Conservation (phyloP, 2,888 invertebrate genomes). For the Eristalinus aeneus region DNA sequence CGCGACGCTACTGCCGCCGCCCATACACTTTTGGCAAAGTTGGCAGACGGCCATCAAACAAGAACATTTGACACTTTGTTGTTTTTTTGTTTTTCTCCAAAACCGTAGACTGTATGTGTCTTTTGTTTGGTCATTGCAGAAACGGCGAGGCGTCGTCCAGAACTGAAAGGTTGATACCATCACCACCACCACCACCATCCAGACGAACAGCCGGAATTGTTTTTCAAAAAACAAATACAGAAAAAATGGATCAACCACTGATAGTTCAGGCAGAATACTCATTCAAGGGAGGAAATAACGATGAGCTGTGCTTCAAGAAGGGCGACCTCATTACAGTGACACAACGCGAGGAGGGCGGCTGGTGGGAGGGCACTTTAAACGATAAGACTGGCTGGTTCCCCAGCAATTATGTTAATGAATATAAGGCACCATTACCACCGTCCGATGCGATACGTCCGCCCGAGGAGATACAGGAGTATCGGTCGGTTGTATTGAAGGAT, state of each 20-base stretch:
- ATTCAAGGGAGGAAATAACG: constrained; percentile 98
- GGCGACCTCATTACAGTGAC: constrained; percentile 98
- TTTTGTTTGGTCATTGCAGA: constrained; percentile 29
- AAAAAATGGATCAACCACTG: constrained; percentile 79
- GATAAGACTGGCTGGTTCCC: constrained; percentile 99
- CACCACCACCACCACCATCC: not conserved
- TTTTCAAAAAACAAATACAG: not conserved
- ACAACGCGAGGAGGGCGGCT: constrained; percentile 97
- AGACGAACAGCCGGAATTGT: not conserved
- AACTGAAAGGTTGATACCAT: constrained; percentile 20
- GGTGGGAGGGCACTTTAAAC: constrained; percentile 99
- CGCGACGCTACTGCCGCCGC: not conserved
- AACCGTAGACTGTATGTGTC: not conserved
- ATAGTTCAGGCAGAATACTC: constrained; percentile 95
- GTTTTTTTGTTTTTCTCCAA: not conserved
- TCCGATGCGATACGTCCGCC: constrained; percentile 85
- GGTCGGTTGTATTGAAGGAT: constrained; percentile 93
- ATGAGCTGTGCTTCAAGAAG: constrained; percentile 97
- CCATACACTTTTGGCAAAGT: constrained; percentile 4
- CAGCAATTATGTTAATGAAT: constrained; percentile 97
- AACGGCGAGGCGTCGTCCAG: constrained; percentile 15
- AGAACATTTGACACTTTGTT: not conserved
- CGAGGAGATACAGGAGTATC: constrained; percentile 88
- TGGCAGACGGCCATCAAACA: constrained; percentile 33
- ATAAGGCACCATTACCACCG: constrained; percentile 83